Evolutionary conservation across 2,797 vertebrate species (phyloP).

Genomic region (Tympanoctomys barrerae): DNA sequence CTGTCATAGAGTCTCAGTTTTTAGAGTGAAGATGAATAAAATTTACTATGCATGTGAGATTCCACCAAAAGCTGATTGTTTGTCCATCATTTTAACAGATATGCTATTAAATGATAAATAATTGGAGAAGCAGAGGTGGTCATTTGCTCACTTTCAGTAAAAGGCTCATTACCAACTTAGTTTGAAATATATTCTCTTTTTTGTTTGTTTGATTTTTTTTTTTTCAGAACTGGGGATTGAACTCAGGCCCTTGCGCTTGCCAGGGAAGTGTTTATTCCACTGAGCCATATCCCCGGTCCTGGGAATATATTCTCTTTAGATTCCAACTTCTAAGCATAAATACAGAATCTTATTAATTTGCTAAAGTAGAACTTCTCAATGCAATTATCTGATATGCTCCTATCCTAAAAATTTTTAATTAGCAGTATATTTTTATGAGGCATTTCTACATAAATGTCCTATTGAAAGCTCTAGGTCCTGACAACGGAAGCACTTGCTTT

Average conservation of each 20-base stretch:
- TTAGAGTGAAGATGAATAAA: not conserved
- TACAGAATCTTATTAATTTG: not conserved
- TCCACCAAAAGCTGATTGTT: not conserved
- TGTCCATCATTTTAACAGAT: not conserved
- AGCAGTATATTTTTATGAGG: not conserved
- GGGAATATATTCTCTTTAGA: not conserved
- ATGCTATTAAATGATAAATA: not conserved
- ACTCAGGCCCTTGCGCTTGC: too few relatives aligned
- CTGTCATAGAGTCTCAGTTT: not conserved
- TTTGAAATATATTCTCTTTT: not conserved
- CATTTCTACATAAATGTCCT: not conserved
- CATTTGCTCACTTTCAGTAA: not conserved
- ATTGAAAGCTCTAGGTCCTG: not conserved
- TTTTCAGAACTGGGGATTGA: too few relatives aligned
- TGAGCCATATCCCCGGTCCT: too few relatives aligned
- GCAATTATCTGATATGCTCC: not conserved
- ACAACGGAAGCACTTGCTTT: not conserved
- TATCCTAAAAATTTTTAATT: not conserved
- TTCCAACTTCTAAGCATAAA: not conserved
- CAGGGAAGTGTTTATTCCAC: too few relatives aligned
- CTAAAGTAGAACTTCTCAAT: not conserved
- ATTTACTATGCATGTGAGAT: not conserved
- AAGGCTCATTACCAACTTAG: not conserved
- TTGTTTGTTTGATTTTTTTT: too few relatives aligned
- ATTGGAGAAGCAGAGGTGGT: not conserved